phyloP scores from a whole-genome alignment of 2,797 vertebrate genomes.

The Tokudaia tokunoshimensis region DNA sequence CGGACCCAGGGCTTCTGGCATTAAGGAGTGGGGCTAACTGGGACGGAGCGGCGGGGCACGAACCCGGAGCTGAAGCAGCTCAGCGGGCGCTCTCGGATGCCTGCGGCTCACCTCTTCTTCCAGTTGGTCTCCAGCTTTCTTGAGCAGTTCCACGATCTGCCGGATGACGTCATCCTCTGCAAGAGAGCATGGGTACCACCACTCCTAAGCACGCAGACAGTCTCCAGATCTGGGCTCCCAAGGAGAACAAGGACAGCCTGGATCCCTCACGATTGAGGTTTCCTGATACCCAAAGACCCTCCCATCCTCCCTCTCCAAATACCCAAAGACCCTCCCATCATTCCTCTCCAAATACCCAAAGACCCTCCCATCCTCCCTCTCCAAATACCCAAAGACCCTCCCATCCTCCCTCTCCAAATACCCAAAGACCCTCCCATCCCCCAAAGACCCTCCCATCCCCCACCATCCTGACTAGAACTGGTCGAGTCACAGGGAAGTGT shows the following conservation, averaged over 20 bases:
- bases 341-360: too few species aligned
- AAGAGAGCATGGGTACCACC: constrained; percentile 18
- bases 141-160: constrained; percentile 74
- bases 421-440: neutral
- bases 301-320: neutral
- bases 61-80: neutral
- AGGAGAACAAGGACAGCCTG: neutral
- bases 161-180: constrained; percentile 70
- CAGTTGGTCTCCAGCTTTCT: constrained; percentile 65
- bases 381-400: too few species aligned
- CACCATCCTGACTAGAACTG: neutral
- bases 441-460: neutral
- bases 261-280: neutral
- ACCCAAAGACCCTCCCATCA: too few species aligned
- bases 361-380: too few species aligned
- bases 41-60: neutral
- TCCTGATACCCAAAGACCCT: too few species aligned
- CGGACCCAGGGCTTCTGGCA: neutral
- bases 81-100: rapidly evolving
- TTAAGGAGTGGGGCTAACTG: too few species aligned
- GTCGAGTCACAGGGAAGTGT: neutral
- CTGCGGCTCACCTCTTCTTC: constrained; percentile 73
- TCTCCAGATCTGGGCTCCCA: neutral
- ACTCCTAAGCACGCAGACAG: neutral
- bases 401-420: too few species aligned